These are phyloP conservation scores for Eugnorisma glareosa DNA, from an alignment of 2,888 invertebrate genomes.

Conservation along the genomic window DNA sequence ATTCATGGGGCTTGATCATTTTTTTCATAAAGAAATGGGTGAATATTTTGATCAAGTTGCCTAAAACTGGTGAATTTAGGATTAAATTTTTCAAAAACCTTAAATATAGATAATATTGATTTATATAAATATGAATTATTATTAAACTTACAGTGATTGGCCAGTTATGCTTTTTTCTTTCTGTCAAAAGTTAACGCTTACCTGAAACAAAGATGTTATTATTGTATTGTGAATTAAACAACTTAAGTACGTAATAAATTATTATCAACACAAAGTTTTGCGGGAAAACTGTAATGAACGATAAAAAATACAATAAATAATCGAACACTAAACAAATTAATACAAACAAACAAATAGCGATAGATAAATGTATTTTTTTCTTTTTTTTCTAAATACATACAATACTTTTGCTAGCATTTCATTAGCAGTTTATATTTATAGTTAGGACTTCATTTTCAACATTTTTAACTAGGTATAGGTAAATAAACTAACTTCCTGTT, in stretches of 20 bases:
- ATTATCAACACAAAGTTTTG: not conserved
- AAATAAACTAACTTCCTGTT: not conserved
- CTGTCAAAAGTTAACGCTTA: not conserved
- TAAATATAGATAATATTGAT: too few relatives aligned
- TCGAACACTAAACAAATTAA: not conserved
- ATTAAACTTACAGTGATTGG: not conserved
- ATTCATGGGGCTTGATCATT: slow-evolving; percentile 11
- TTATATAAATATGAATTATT: too few relatives aligned
- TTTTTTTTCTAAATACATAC: not conserved
- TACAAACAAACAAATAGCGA: not conserved
- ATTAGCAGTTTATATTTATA: not conserved
- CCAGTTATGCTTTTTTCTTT: not conserved
- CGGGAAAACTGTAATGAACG: not conserved
- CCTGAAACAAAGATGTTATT: slow-evolving; percentile 12
- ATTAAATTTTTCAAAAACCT: not conserved
- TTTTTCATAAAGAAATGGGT: not conserved
- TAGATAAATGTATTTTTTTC: not conserved
- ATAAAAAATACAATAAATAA: not conserved
- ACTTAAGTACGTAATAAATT: not conserved
- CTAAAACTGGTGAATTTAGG: not conserved
- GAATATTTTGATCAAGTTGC: not conserved
- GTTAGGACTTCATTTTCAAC: not conserved
- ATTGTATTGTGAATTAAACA: not conserved
- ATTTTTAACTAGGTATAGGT: not conserved
- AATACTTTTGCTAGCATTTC: not conserved